These are phyloP conservation scores for Phalanger gymnotis DNA, from an alignment of 2,797 vertebrate genomes.

Conservation along the genomic window DNA sequence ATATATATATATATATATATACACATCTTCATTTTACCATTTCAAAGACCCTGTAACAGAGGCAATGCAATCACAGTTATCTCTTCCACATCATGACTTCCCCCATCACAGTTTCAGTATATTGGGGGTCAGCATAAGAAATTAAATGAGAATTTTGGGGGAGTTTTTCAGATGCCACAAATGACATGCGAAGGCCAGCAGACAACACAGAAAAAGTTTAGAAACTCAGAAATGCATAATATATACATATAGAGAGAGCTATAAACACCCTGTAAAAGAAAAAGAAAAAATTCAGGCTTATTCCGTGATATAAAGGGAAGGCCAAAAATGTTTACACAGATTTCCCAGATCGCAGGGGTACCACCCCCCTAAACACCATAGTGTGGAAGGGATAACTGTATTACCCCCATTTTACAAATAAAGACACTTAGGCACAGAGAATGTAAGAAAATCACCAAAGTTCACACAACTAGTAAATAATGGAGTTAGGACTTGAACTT, in stretches of 20 bases:
- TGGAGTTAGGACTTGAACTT: not conserved
- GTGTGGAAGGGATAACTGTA: not conserved
- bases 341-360: not conserved
- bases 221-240: not conserved
- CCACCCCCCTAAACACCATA: not conserved
- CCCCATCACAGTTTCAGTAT: not conserved
- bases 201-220: not conserved
- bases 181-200: not conserved
- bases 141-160: not conserved
- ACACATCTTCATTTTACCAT: not conserved
- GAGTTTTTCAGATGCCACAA: not conserved
- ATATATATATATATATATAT: no score
- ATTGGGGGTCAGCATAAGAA: not conserved
- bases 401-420: not conserved
- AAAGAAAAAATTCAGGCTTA: not conserved
- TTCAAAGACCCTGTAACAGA: not conserved
- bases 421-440: not conserved
- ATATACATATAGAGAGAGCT: not conserved
- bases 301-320: not conserved
- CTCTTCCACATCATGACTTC: not conserved
- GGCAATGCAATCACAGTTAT: not conserved
- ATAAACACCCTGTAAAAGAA: not conserved
- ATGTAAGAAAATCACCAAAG: not conserved
- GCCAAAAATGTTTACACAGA: not conserved
- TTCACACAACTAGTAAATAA: not conserved